Evolutionary conservation across 2,888 invertebrate genomes (phyloP).

Genomic region (Oxytorus armatus): DNA sequence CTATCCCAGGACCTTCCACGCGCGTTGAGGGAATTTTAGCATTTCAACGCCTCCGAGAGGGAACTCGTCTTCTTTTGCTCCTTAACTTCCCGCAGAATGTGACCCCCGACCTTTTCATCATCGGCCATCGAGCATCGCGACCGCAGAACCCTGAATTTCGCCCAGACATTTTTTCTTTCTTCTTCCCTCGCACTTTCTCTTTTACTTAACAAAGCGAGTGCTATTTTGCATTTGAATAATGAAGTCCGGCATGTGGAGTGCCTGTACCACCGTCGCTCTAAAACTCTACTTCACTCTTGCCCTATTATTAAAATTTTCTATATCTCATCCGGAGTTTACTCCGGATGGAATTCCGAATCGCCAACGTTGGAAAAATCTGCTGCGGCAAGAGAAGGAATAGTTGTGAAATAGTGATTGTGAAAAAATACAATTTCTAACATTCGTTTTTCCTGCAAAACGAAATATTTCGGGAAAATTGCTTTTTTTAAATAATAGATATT

Average conservation of each 20-base stretch:
- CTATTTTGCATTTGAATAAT: conserved; percentile 59
- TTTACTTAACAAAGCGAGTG: conserved; percentile 33
- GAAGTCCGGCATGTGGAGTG: conserved; percentile 53
- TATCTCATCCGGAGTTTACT: no score
- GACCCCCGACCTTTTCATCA: conserved; percentile 61
- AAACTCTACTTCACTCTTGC: conserved; percentile 10
- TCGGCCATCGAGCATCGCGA: conserved; percentile 44
- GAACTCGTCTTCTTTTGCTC: conserved; percentile 8
- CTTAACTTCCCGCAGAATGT: conserved; percentile 32
- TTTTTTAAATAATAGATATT: no score
- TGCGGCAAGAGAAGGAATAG: neutral
- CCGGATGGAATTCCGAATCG: neutral
- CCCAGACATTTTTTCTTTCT: conserved; percentile 28
- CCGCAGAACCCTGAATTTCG: conserved; percentile 25
- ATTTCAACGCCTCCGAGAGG: conserved; percentile 44
- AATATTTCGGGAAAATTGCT: no score
- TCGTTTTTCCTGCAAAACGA: neutral
- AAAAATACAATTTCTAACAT: neutral
- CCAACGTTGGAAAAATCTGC: neutral
- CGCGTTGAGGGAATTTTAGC: conserved; percentile 14
- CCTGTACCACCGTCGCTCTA: conserved; percentile 14
- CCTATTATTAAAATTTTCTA: conserved; percentile 42
- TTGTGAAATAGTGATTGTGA: no score
- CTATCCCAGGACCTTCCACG: conserved; percentile 32
- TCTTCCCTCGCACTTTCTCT: conserved; percentile 29